Evolutionary conservation across 2,888 invertebrate species (phyloP).

Genomic region (Troglohyphantes excavatus): DNA sequence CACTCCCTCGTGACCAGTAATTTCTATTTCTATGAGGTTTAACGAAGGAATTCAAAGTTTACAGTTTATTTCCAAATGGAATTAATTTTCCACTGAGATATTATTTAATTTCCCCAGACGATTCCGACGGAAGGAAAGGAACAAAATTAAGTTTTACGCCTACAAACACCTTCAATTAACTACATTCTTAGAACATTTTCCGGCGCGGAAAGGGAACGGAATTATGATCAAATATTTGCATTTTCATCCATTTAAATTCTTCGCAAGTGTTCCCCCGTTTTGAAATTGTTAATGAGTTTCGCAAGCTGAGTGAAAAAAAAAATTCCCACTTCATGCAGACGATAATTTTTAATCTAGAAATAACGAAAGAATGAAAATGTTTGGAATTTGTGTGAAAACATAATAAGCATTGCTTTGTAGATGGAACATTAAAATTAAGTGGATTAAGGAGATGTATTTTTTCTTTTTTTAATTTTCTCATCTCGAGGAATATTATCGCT

Average conservation of each 20-base stretch:
- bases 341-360: slow-evolving; percentile 61
- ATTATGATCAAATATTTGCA: slow-evolving; percentile 71
- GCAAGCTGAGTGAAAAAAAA: slow-evolving; percentile 28
- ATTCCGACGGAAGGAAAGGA: slow-evolving; percentile 45
- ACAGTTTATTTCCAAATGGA: slow-evolving; percentile 61
- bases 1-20: slow-evolving; percentile 43
- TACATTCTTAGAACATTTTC: slow-evolving; percentile 60
- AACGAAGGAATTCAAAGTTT: slow-evolving; percentile 68
- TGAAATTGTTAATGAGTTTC: slow-evolving; percentile 59
- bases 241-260: slow-evolving; percentile 63
- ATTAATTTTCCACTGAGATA: slow-evolving; percentile 61
- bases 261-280: slow-evolving; percentile 31
- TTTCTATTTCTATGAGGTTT: slow-evolving; percentile 54
- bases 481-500: slow-evolving; percentile 3
- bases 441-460: slow-evolving; percentile 12
- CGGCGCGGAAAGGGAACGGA: slow-evolving; percentile 46
- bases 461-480: slow-evolving; percentile 4
- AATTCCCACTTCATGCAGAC: slow-evolving; percentile 39
- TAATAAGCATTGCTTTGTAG: slow-evolving; percentile 51
- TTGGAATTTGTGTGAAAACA: slow-evolving; percentile 24
- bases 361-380: slow-evolving; percentile 12
- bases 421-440: slow-evolving; percentile 49
- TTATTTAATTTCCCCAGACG: slow-evolving; percentile 60
- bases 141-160: slow-evolving; percentile 63
- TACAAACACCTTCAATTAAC: slow-evolving; percentile 62